Evolutionary conservation across 2,113 vertebrate species (phyloP).

Genomic region (Sturnus vulgaris): DNA sequence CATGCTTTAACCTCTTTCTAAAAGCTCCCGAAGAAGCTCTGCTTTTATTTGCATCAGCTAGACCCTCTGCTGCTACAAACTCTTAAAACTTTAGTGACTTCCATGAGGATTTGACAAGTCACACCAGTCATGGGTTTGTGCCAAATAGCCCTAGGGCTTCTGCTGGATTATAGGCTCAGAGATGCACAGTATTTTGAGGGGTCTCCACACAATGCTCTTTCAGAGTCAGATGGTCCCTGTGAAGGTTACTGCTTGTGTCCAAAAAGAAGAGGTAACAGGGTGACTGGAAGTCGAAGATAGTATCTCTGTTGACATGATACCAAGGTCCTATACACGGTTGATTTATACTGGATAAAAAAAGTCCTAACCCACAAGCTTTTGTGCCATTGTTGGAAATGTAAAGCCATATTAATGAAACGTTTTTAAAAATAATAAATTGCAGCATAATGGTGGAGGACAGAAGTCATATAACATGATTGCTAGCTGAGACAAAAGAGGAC

Average conservation of each 20-base stretch:
- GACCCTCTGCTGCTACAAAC: neutral
- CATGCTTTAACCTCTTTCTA: neutral
- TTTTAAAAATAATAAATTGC: neutral
- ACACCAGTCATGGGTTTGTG: neutral
- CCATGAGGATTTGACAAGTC: neutral
- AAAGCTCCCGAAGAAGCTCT: neutral
- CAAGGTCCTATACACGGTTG: neutral
- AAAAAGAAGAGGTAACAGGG: neutral
- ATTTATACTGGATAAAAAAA: neutral
- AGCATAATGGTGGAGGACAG: neutral
- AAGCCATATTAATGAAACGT: neutral
- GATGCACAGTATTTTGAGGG: neutral
- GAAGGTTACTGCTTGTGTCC: neutral
- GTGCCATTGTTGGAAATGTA: neutral
- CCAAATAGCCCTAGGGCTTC: neutral
- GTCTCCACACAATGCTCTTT: neutral
- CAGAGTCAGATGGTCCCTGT: neutral
- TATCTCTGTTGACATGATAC: neutral
- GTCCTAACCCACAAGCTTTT: neutral
- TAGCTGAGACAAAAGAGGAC: neutral
- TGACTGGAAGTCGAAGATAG: neutral
- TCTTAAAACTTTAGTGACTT: neutral
- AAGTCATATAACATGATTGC: neutral
- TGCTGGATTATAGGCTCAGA: neutral
- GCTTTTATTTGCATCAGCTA: neutral